These are phyloP conservation scores for Patiria miniata DNA, from an alignment of 35 echinoderm and acorn worm genomes.

Conservation along the genomic window DNA sequence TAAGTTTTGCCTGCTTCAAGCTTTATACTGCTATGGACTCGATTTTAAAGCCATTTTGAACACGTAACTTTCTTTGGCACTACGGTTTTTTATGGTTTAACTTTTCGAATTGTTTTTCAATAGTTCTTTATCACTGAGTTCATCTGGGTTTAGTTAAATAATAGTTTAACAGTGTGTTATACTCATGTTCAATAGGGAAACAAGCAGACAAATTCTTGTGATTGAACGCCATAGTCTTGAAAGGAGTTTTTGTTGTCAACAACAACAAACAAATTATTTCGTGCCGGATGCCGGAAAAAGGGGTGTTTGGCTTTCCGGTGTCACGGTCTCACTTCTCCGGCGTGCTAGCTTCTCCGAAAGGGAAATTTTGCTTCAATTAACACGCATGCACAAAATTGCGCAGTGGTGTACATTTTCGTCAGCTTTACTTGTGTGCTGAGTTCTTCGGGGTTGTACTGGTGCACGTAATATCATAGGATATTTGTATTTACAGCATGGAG, in stretches of 20 bases:
- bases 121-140: constrained; percentile 1
- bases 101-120: background rate
- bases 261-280: background rate
- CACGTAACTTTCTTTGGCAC: background rate
- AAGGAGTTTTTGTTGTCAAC: background rate
- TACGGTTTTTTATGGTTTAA: background rate
- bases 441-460: too few species aligned
- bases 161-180: background rate
- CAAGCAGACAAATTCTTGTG: background rate
- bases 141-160: background rate
- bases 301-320: too few species aligned
- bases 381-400: too few species aligned
- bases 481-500: too few species aligned
- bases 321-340: too few species aligned
- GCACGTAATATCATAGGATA: too few species aligned
- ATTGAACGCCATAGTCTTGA: background rate
- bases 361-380: too few species aligned
- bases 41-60: background rate
- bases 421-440: too few species aligned
- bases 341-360: too few species aligned
- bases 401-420: too few species aligned
- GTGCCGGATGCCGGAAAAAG: background rate
- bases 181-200: background rate
- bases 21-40: background rate
- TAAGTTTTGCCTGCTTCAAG: constrained; percentile 4